Percentiles rank a stretch among this genome's conserved stretches.
Evolutionary conservation across 2,797 vertebrate genomes (phyloP).

Genomic region (Oryzias dopingdopingensis): DNA sequence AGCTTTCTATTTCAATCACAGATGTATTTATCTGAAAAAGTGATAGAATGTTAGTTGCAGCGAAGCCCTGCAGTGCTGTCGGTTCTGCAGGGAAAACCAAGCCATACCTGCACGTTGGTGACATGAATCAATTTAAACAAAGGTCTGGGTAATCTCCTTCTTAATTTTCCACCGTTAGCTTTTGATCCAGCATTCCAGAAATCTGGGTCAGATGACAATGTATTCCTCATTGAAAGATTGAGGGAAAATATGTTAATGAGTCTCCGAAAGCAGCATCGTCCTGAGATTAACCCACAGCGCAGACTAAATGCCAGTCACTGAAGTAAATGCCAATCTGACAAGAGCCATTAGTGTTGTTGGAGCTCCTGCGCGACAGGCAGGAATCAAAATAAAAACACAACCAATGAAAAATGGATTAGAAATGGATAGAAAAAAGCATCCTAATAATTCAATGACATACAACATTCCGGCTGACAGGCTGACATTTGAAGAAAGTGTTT

Average conservation of each 20-base stretch:
- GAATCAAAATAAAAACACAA: slow-evolving; percentile 8
- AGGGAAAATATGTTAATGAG: slow-evolving; percentile 38
- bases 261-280: slow-evolving; percentile 15
- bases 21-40: no score
- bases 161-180: slow-evolving; percentile 7
- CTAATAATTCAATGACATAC: background rate
- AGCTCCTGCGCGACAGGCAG: slow-evolving; percentile 29
- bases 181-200: slow-evolving; percentile 18
- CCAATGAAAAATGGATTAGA: background rate
- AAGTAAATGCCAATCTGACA: slow-evolving; percentile 59
- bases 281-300: slow-evolving; percentile 46
- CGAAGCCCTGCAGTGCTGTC: background rate
- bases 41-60: no score
- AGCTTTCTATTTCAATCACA: background rate
- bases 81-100: slow-evolving; percentile 14
- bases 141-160: slow-evolving; percentile 35
- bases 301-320: slow-evolving; percentile 60
- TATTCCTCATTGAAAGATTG: slow-evolving; percentile 38
- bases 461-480: slow-evolving; percentile 10
- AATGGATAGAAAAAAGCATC: background rate
- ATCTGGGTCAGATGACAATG: slow-evolving; percentile 42
- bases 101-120: slow-evolving; percentile 21
- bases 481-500: slow-evolving; percentile 14
- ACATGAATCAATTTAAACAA: slow-evolving; percentile 18
- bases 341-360: slow-evolving; percentile 17